Base-by-base conservation (phyloP, 2,888 invertebrate genomes). In the Sericinus montela region DNA sequence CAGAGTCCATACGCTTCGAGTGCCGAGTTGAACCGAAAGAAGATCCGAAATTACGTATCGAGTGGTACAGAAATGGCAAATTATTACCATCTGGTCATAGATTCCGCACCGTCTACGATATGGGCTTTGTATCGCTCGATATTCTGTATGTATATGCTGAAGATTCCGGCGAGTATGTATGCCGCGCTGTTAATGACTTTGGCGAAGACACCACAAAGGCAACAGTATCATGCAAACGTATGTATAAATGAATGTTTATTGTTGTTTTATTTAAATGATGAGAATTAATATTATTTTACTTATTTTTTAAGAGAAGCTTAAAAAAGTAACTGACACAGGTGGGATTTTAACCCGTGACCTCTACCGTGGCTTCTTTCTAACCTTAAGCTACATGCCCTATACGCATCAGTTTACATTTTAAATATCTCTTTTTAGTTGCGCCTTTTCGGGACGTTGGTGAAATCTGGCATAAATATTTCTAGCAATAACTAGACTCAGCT, bases 51-150 rank as follows among this genome's bases (percentile, higher is more conserved):
- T 88, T 98, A 58, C 93, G 94, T 42, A 93, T 98, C 45, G 97
- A 98, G 81, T 98, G 98, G 98, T 96, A 94, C 73, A 93, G 96
- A 70, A 97, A 98, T 75, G 97, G 97, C 48, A 96, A 97, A 76
- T 90, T 93, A 6, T 89, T 98, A 59, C 96, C 96, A 7, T 93
- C 94, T 48, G 97, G 99, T 6, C 97, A 98, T 72, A 92, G 99
- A 57, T 99, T 96, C 79, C 93, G 96, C 62, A 96, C 96, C 8
- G 93, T 95, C 28, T 96, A 96, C 68, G 98, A 98, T 69, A 95
- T 98, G 93, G 98, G 98, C 45, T 97, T 95, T 69, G 97, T 98
- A 3, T 95, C 97, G 0, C 90, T 98, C 68, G 97, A 98, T 60
- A 97, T 98, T 65, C 80, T 97, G 14, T 97, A 97, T 67, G 96